Percentiles rank a stretch among this genome's conserved stretches.
Evolutionary conservation across 1,140 invertebrate genomes (phyloP).

Genomic region (Leptestheria dahalacensis): DNA sequence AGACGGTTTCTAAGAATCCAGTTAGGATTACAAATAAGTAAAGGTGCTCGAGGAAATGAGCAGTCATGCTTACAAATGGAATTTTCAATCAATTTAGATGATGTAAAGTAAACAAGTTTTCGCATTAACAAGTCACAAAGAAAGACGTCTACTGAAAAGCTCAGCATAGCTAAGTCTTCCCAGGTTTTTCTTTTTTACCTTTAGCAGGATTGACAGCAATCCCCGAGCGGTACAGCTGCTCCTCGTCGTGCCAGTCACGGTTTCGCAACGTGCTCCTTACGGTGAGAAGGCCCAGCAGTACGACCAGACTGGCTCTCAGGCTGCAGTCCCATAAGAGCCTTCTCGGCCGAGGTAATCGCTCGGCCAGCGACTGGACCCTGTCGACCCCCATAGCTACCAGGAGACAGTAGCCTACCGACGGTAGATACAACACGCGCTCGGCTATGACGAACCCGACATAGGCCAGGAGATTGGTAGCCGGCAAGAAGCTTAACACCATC

Average conservation of each 20-base stretch:
- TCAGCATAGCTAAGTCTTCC: too few species aligned
- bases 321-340: constrained; percentile 17
- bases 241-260: constrained; percentile 80
- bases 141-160: too few species aligned
- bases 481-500: constrained; percentile 75
- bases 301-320: constrained; percentile 33
- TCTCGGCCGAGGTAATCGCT: not conserved
- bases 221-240: constrained; percentile 78
- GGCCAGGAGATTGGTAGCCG: constrained; percentile 83
- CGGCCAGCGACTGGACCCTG: not conserved
- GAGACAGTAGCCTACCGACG: constrained; percentile 87
- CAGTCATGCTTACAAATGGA: too few species aligned
- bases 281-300: constrained; percentile 47
- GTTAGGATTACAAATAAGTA: too few species aligned
- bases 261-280: constrained; percentile 66
- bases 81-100: too few species aligned
- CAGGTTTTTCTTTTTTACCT: constrained; percentile 56
- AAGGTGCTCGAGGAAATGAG: too few species aligned
- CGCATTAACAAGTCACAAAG: too few species aligned
- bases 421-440: constrained; percentile 84
- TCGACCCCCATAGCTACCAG: constrained; percentile 48
- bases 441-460: constrained; percentile 95
- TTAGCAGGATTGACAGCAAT: constrained; percentile 87
- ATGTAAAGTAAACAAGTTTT: too few species aligned
- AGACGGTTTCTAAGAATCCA: too few species aligned